A percentile compares a stretch with the other conserved stretches of the same genome.
Evolutionary conservation across 1,140 invertebrate genomes (phyloP).

Genomic region (Rhagoletis zephyria): DNA sequence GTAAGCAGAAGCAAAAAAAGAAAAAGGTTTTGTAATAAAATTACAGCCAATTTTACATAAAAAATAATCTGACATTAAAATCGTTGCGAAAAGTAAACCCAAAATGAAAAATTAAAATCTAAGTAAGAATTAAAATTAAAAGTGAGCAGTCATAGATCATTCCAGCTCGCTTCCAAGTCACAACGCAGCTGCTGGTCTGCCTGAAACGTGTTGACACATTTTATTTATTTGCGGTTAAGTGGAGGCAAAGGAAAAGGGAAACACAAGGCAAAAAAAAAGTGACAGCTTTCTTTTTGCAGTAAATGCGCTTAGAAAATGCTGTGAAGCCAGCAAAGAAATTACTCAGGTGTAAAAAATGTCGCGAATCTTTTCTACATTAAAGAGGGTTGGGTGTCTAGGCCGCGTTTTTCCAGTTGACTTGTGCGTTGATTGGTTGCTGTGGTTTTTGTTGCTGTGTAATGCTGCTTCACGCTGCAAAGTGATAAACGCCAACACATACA

Average conservation of each 20-base stretch:
- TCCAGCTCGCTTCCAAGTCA: background rate
- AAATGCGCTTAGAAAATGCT: no score
- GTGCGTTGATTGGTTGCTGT: no score
- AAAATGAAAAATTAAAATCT: constrained; percentile 20
- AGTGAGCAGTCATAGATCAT: background rate
- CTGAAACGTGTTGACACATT: background rate
- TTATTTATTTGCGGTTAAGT: background rate
- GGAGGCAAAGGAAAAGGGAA: background rate
- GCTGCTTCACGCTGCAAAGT: background rate
- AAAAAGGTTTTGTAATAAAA: background rate
- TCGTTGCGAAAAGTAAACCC: background rate
- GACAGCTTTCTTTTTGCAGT: no score
- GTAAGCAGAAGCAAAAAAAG: constrained; percentile 57
- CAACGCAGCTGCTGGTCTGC: background rate
- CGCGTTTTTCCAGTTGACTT: background rate
- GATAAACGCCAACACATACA: constrained; percentile 8
- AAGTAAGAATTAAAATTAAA: constrained; percentile 4
- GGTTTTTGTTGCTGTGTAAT: background rate
- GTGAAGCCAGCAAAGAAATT: background rate
- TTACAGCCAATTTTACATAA: background rate
- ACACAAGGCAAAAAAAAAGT: background rate
- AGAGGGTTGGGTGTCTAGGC: background rate
- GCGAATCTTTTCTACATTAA: no score
- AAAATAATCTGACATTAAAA: background rate
- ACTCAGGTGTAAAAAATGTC: background rate